phyloP scores from a whole-genome alignment of 2,888 invertebrate species.

The Andrena bucephala region DNA sequence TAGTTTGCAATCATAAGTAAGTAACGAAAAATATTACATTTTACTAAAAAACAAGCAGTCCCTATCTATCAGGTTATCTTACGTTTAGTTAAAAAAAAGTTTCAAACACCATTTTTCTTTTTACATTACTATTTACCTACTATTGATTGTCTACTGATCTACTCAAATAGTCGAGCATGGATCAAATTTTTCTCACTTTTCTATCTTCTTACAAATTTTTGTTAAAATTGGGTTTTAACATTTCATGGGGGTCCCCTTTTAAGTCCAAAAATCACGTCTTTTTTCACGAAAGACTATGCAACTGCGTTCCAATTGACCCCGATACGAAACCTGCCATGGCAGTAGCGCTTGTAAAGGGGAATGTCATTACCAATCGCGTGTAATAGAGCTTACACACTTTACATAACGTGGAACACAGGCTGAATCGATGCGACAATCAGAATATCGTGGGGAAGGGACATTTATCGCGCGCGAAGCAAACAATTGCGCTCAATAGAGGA shows the following conservation, averaged over 20 bases:
- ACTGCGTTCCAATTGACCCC: constrained; percentile 38
- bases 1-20: no score
- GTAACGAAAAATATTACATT: no score
- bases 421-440: constrained; percentile 21
- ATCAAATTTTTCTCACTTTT: no score
- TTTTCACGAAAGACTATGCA: not conserved
- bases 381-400: constrained; percentile 32
- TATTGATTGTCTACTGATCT: no score
- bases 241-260: not conserved
- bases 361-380: constrained; percentile 42
- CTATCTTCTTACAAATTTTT: no score
- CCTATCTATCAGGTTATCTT: no score
- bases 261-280: not conserved
- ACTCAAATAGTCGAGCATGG: no score
- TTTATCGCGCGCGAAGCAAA: constrained; percentile 25
- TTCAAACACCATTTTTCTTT: no score
- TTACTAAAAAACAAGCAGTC: no score
- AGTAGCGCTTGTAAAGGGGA: constrained; percentile 18
- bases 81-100: no score
- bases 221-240: no score
- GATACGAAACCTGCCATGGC: not conserved
- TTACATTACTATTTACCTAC: no score
- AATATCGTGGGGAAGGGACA: constrained; percentile 6
- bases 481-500: not conserved
- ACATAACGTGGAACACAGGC: constrained; percentile 18